Evolutionary conservation across 1,140 invertebrate genomes (phyloP).

Genomic region (Aphelenchoides besseyi): DNA sequence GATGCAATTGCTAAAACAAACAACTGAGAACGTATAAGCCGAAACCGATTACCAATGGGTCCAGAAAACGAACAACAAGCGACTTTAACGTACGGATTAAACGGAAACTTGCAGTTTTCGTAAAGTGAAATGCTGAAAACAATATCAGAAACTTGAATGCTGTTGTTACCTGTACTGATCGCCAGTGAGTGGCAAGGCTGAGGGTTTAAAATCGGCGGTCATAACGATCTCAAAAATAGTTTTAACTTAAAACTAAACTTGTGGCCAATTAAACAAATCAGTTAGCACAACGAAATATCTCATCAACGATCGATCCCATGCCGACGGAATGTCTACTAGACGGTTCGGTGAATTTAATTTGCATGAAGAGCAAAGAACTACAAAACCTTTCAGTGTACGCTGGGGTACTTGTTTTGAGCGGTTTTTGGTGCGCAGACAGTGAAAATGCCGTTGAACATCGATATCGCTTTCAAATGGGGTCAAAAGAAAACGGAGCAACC

Average conservation of each 20-base stretch:
- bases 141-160: neutral
- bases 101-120: constrained; percentile 6
- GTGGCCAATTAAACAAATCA: neutral
- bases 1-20: constrained; percentile 8
- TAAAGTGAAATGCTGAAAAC: constrained; percentile 1
- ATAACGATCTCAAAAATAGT: too few species aligned
- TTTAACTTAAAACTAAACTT: too few species aligned
- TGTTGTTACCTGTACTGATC: neutral
- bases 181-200: neutral
- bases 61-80: constrained; percentile 7
- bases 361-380: neutral
- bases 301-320: neutral
- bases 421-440: neutral
- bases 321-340: neutral
- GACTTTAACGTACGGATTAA: constrained; percentile 6
- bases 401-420: neutral
- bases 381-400: neutral
- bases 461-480: constrained; percentile 24
- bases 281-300: neutral
- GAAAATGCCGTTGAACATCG: constrained; percentile 18
- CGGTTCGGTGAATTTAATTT: neutral
- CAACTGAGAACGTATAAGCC: neutral
- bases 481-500: constrained; percentile 8
- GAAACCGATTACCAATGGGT: neutral
- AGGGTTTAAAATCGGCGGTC: neutral